phyloP scores from a whole-genome alignment of 2,113 vertebrate species.

The Corythaeola cristata region DNA sequence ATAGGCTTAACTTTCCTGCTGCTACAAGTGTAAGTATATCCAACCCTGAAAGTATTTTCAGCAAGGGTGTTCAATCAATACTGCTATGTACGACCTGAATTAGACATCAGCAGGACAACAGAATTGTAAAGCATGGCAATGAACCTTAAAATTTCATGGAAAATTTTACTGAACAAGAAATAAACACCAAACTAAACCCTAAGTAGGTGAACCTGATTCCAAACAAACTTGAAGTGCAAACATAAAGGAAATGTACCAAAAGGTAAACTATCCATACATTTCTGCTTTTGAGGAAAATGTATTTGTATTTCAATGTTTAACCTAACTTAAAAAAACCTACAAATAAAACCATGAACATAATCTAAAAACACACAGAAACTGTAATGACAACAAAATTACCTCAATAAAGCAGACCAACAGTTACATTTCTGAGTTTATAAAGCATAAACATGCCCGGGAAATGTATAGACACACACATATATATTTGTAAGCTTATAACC shows the following conservation, averaged over 20 bases:
- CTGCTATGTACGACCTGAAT: slow-evolving; percentile 56
- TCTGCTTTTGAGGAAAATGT: neutral
- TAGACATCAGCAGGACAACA: slow-evolving; percentile 51
- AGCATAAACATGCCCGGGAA: neutral
- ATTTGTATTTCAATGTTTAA: neutral
- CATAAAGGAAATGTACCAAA: neutral
- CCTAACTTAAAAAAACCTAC: neutral
- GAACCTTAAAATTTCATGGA: neutral
- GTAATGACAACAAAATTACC: neutral
- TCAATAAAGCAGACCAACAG: neutral
- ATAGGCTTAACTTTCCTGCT: slow-evolving; percentile 46
- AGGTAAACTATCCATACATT: neutral
- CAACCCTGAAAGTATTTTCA: slow-evolving; percentile 73
- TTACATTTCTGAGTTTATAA: neutral
- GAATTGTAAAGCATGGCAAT: slow-evolving; percentile 48
- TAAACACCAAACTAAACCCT: neutral
- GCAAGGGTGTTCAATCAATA: slow-evolving; percentile 71
- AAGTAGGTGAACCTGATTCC: neutral
- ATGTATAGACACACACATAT: neutral
- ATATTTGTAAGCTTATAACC: neutral
- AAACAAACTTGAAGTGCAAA: neutral
- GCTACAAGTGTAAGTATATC: slow-evolving; percentile 39
- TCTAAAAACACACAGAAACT: neutral
- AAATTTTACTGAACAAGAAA: neutral
- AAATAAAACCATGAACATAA: neutral